phyloP scores from a whole-genome alignment of 2,888 invertebrate genomes.

The Galerucella pusilla region DNA sequence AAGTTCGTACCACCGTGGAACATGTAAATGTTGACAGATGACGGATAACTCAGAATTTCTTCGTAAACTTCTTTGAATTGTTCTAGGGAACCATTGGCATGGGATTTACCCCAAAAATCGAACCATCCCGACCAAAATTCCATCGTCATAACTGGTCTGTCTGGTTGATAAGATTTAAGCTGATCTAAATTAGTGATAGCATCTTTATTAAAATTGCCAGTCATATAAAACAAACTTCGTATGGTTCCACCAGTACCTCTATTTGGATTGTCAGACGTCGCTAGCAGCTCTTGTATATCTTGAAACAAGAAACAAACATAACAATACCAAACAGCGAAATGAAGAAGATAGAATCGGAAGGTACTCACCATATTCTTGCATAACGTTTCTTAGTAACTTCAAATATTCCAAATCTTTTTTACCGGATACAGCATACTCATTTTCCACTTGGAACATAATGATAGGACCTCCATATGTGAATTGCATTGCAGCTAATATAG shows the following conservation, averaged over 20 bases:
- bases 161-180: slow-evolving; percentile 44
- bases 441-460: slow-evolving; percentile 90
- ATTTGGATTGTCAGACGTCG: slow-evolving; percentile 67
- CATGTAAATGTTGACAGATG: slow-evolving; percentile 89
- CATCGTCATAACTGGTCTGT: slow-evolving; percentile 69
- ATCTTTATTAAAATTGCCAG: slow-evolving; percentile 44
- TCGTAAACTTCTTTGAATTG: slow-evolving; percentile 36
- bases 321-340: slow-evolving; percentile 50
- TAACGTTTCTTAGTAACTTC: slow-evolving; percentile 60
- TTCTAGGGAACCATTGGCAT: slow-evolving; percentile 37
- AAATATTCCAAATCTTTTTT: slow-evolving; percentile 63
- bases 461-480: slow-evolving; percentile 85
- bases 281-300: slow-evolving; percentile 62
- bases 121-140: slow-evolving; percentile 74
- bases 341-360: slow-evolving; percentile 54
- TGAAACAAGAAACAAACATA: background rate
- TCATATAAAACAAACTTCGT: slow-evolving; percentile 61
- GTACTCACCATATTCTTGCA: slow-evolving; percentile 56
- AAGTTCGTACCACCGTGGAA: slow-evolving; percentile 92
- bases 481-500: slow-evolving; percentile 66
- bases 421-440: slow-evolving; percentile 85
- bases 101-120: slow-evolving; percentile 67
- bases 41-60: slow-evolving; percentile 58
- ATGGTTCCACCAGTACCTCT: slow-evolving; percentile 51
- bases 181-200: slow-evolving; percentile 42